A percentile compares a stretch with the other conserved stretches of the same genome.
phyloP scores from a whole-genome alignment of 2,113 vertebrate genomes.

The Danionella cerebrum region DNA sequence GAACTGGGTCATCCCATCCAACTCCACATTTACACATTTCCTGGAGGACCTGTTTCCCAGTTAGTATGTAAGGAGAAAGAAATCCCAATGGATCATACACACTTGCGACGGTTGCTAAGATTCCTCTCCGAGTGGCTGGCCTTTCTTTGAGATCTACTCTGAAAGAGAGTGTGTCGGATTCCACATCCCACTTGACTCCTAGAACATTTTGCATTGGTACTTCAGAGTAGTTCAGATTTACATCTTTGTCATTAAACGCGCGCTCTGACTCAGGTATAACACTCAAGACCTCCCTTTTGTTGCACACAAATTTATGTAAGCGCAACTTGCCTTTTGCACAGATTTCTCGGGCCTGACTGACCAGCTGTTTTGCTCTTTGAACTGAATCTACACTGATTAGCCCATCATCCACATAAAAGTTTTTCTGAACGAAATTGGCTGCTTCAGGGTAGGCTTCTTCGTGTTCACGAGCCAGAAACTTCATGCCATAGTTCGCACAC shows the following conservation, averaged over 20 bases:
- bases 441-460: slow-evolving; percentile 10
- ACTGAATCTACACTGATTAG: slow-evolving; percentile 6
- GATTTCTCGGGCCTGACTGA: not conserved
- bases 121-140: not conserved
- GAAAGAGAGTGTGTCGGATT: slow-evolving; percentile 14
- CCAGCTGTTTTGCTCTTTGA: slow-evolving; percentile 4
- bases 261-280: slow-evolving; percentile 20
- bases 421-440: slow-evolving; percentile 10
- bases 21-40: not conserved
- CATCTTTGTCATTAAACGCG: slow-evolving; percentile 8
- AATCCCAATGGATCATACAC: slow-evolving; percentile 18
- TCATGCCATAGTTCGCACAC: slow-evolving; percentile 28
- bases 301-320: slow-evolving; percentile 26
- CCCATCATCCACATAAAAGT: slow-evolving; percentile 35
- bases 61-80: not conserved
- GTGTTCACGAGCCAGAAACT: slow-evolving; percentile 14
- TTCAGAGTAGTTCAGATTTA: slow-evolving; percentile 8
- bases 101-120: slow-evolving; percentile 2
- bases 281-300: slow-evolving; percentile 10
- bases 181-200: slow-evolving; percentile 17
- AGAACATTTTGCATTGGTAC: slow-evolving; percentile 24
- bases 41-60: not conserved
- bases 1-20: not conserved
- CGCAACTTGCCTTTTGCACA: slow-evolving; percentile 20
- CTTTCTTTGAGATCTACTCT: slow-evolving; percentile 4